Conservation (phyloP, 2,888 invertebrate species). For the Odontomyia ornata region DNA sequence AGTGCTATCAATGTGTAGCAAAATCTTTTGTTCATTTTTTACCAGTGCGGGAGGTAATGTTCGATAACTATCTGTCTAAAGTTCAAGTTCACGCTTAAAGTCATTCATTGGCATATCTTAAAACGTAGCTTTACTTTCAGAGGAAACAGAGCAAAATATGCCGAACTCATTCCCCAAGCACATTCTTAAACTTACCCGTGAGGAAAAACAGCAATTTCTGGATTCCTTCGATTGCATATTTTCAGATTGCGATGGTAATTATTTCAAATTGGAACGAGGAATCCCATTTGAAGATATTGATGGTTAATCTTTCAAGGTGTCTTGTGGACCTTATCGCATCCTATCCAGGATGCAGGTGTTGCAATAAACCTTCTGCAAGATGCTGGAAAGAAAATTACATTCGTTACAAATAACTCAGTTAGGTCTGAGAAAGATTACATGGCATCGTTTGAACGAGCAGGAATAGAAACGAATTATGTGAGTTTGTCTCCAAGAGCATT, state of each 20-base stretch:
- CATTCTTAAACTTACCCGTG: conserved; percentile 55
- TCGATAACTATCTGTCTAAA: no score
- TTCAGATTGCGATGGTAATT: conserved; percentile 70
- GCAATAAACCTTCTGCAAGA: conserved; percentile 59
- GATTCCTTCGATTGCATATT: conserved; percentile 68
- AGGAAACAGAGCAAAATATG: neutral
- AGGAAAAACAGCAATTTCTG: conserved; percentile 61
- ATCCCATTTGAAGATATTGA: neutral
- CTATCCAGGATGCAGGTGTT: conserved; percentile 58
- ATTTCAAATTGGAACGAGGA: neutral
- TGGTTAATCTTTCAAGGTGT: conserved; percentile 61
- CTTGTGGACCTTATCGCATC: conserved; percentile 59
- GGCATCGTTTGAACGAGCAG: conserved; percentile 53
- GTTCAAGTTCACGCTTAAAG: no score
- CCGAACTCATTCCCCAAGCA: conserved; percentile 48
- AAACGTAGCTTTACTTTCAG: no score
- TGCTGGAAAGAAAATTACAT: conserved; percentile 62
- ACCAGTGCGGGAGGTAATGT: no score
- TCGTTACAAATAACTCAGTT: conserved; percentile 64
- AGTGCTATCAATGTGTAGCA: no score
- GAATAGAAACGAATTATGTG: conserved; percentile 56
- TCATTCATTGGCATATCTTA: no score
- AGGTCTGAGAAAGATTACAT: conserved; percentile 55
- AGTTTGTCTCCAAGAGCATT: no score
- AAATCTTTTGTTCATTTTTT: no score